These are phyloP conservation scores for Diarsia brunnea DNA, from an alignment of 2,888 invertebrate genomes.

Conservation along the genomic window DNA sequence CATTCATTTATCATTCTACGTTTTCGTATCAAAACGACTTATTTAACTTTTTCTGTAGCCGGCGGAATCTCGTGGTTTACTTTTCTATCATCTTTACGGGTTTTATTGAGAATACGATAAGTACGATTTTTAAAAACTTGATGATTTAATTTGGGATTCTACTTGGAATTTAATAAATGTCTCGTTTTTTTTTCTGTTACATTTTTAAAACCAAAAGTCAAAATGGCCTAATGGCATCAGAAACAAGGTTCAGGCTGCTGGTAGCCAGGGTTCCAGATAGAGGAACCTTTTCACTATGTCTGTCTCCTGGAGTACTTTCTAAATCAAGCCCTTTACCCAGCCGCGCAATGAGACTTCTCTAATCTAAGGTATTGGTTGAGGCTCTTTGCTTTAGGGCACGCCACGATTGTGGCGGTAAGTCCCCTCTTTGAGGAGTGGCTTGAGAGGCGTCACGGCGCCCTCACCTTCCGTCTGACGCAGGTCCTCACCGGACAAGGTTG, in stretches of 20 bases:
- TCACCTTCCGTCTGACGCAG: too few species aligned
- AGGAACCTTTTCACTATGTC: background rate
- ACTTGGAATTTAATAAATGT: background rate
- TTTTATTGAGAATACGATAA: constrained; percentile 42
- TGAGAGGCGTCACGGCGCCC: too few species aligned
- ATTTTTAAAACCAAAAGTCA: too few species aligned
- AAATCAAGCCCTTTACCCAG: too few species aligned
- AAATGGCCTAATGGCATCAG: background rate
- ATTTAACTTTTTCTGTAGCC: constrained; percentile 68
- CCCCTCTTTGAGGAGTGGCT: too few species aligned
- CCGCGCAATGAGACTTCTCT: too few species aligned
- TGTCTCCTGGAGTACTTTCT: too few species aligned
- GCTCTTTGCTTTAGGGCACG: background rate
- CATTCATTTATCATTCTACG: constrained; percentile 67
- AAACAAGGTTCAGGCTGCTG: background rate
- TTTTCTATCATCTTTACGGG: constrained; percentile 34
- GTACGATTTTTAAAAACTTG: background rate
- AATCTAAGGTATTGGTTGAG: background rate
- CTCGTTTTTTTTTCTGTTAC: too few species aligned
- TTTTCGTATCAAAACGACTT: constrained; percentile 65
- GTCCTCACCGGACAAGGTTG: too few species aligned
- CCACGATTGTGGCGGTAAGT: too few species aligned
- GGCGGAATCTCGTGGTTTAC: constrained; percentile 48
- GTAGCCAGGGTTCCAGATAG: background rate
- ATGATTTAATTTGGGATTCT: constrained; percentile 26